Evolutionary conservation across 2,113 vertebrate genomes (phyloP), one percentile per base, ranked within the genome.

Genomic region (Xyrauchen texanus): DNA sequence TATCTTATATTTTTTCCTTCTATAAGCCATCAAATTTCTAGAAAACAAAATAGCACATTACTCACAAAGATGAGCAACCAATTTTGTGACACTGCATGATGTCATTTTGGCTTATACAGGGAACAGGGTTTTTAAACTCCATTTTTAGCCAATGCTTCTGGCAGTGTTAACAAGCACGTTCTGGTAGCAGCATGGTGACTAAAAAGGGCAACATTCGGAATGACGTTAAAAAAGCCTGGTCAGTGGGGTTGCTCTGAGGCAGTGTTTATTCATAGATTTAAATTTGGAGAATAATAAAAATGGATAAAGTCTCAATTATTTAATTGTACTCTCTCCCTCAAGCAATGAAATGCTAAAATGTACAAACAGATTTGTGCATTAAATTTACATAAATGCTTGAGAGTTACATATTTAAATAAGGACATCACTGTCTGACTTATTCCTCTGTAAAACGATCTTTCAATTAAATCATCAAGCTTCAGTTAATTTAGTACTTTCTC

Each of bases 191-290:
- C 58, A 78, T 81, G 74, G 71, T 67, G 78, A 80, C 76, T 66
- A 67, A 81, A 84, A 81, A 72, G 76, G 73, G 69, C 67, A 77
- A 44, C 60, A 63, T 70, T 81, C 71, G 70, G 77, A 53, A 81
- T 69, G 79, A 70, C 65, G n/a, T 61, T 72, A 15, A 77, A 70
- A 79, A 57, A 47, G 5, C 6, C 52, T 53, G 44, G 44, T 83
- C 58, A 61, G 82, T 67, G 45, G 66, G 49, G 58, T 66, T 70
- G 67, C 65, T 75, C 16, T 53, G 13, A 79, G 65, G 77, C 77
- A 8, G 60, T 58, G 61, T 65, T 64, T 76, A 76, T 70, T 77
- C 67, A 76, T 83, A 74, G 79, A 64, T 76, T 83, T 70, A 66
- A 76, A 73, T 73, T 57, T 52, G 66, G 53, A 47, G 82, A 61